Conservation (phyloP, 2,797 vertebrate species). For the Pseudochirops cupreus region DNA sequence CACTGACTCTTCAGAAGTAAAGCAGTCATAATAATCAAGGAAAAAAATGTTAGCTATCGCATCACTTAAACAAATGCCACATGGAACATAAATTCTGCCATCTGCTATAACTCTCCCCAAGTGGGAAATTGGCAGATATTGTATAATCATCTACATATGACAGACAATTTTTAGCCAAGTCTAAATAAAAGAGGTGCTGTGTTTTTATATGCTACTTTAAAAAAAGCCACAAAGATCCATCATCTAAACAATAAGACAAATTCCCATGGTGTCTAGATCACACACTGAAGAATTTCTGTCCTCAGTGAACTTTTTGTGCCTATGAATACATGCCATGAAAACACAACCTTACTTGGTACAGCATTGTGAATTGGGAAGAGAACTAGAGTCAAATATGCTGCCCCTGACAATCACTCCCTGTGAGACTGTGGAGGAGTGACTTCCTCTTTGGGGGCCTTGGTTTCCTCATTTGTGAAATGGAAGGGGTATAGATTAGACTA, state of each 20-base stretch:
- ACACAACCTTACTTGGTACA: background rate
- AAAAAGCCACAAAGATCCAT: slow-evolving; percentile 47
- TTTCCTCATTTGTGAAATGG: background rate
- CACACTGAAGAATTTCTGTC: background rate
- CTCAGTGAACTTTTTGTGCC: background rate
- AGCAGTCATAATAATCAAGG: slow-evolving; percentile 78
- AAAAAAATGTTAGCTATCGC: slow-evolving; percentile 78
- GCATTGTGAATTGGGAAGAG: background rate
- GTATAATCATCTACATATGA: slow-evolving; percentile 84
- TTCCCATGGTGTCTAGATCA: background rate
- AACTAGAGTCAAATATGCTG: background rate
- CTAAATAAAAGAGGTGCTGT: slow-evolving; percentile 76
- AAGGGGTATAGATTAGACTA: background rate
- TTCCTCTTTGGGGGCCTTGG: background rate
- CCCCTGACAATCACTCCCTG: background rate
- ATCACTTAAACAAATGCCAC: slow-evolving; percentile 84
- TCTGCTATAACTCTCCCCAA: slow-evolving; percentile 83
- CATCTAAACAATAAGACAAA: slow-evolving; percentile 45
- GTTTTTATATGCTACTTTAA: slow-evolving; percentile 58
- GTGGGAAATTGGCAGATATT: slow-evolving; percentile 84
- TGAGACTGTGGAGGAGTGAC: background rate
- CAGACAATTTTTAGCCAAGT: slow-evolving; percentile 84
- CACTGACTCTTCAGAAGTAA: slow-evolving; percentile 70
- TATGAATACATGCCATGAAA: background rate
- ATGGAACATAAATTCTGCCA: slow-evolving; percentile 81